phyloP scores from a whole-genome alignment of 2,113 vertebrate genomes.

The Limnothrissa miodon region DNA sequence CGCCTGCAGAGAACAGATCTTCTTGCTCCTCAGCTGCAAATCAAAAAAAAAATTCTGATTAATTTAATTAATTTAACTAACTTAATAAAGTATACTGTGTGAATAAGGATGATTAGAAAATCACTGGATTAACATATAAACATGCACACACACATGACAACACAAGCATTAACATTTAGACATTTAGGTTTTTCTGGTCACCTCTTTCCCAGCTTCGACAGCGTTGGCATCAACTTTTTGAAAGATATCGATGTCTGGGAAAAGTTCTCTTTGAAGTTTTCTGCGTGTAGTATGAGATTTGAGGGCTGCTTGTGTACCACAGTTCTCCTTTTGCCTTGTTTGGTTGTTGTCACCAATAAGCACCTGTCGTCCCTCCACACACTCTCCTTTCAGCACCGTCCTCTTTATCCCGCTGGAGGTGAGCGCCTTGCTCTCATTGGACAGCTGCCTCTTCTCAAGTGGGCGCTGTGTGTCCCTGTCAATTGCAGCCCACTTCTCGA shows the following conservation, averaged over 20 bases:
- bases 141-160: too few relatives aligned
- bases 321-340: neutral
- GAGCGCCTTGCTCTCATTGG: constrained; percentile 24
- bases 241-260: constrained; percentile 40
- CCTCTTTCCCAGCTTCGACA: constrained; percentile 49
- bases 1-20: constrained; percentile 35
- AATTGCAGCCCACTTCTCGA: constrained; percentile 53
- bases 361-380: neutral
- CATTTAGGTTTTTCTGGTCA: constrained; percentile 13
- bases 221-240: constrained; percentile 40
- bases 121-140: too few relatives aligned
- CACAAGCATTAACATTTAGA: neutral
- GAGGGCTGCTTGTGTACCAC: neutral
- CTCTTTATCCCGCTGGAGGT: constrained; percentile 28
- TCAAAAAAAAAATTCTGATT: too few relatives aligned
- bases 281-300: neutral
- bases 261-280: constrained; percentile 51
- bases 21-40: constrained; percentile 45
- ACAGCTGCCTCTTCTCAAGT: constrained; percentile 44
- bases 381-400: constrained; percentile 13
- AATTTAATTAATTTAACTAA: too few relatives aligned
- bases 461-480: constrained; percentile 44
- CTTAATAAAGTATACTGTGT: too few relatives aligned
- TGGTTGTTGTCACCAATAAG: neutral
- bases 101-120: too few relatives aligned